Base-by-base conservation (phyloP, 2,113 vertebrate genomes). In the Strigops habroptila region DNA sequence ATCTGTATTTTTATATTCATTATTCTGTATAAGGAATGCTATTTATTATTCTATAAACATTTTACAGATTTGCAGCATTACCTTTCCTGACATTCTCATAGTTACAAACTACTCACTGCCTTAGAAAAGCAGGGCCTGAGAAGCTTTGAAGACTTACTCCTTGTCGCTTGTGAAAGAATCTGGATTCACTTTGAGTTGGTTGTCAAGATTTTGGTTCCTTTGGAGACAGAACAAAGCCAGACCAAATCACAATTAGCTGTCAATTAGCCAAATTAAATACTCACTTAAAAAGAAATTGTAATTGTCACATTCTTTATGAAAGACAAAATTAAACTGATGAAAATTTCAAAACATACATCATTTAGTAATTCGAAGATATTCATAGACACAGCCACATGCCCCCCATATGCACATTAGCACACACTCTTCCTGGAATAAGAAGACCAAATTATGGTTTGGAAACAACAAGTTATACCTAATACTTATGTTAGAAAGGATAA, bases 131-230 rank as follows among this genome's bases (percentile, higher is more conserved):
- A 75, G 23, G 7, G 39, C 28, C 37, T 59, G 31, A 96, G 59
- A 82, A 80, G 33, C 48, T 91, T 83, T 62, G 70, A 76, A 81
- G 35, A 93, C 94, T 96, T 94, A 96, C 82, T 80, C 31, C 43
- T 78, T 96, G 43, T 87, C 44, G 24, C 68, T 31, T 88, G 43
- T 75, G 33, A 60, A 93, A 82, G 80, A 82, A 74, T 41, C 89
- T 49, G 52, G 28, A 44, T 94, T 95, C 18, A 2, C 79, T 97
- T 95, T 96, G 59, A 52, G 82, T 70, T 65, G 37, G 37, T 95
- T 91, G 37, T 83, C 6, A 1, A 74, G 75, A 64, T 35, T 68
- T 94, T 96, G 68, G 19, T 76, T 84, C 82, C 96, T 97, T 94
- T 52, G 88, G 46, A 86, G 44, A 92, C 21, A 93, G 75, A 96